These are phyloP conservation scores for Montipora cactus DNA, from an alignment of 64 coral and sea anemone species.

Conservation along the genomic window DNA sequence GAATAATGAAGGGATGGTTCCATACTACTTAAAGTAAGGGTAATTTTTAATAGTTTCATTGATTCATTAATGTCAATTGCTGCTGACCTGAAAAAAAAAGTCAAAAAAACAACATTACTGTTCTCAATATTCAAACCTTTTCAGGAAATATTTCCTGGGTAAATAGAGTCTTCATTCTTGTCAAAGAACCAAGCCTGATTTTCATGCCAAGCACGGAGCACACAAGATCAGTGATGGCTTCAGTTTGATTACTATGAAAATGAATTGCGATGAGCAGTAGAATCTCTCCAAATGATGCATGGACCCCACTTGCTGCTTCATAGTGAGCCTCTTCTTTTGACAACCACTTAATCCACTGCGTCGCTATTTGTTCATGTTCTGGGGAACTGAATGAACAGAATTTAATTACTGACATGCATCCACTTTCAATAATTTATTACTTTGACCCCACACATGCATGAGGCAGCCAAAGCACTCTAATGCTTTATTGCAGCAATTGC, in stretches of 20 bases:
- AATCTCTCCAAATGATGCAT: slow-evolving; percentile 98
- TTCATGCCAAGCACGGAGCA: slow-evolving; percentile 92
- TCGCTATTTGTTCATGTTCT: slow-evolving; percentile 85
- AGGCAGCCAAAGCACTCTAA: too few relatives aligned
- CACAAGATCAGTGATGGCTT: slow-evolving; percentile 91
- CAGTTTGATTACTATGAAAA: slow-evolving; percentile 94
- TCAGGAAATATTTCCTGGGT: slow-evolving; percentile 97
- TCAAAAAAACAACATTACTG: background rate
- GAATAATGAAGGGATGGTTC: too few relatives aligned
- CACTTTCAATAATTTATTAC: too few relatives aligned
- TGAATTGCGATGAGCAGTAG: slow-evolving; percentile 95
- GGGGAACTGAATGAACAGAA: slow-evolving; percentile 57
- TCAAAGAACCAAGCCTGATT: slow-evolving; percentile 84
- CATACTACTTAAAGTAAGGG: too few relatives aligned
- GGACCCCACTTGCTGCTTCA: slow-evolving; percentile 90
- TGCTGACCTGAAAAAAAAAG: background rate
- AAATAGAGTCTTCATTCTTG: slow-evolving; percentile 92
- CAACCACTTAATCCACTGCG: slow-evolving; percentile 91
- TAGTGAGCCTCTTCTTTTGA: slow-evolving; percentile 96
- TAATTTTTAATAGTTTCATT: too few relatives aligned
- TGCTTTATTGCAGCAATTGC: too few relatives aligned
- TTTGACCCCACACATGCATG: too few relatives aligned
- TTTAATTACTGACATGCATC: background rate
- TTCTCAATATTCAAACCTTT: slow-evolving; percentile 62
- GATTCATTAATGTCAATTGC: background rate